These are phyloP conservation scores for Phrynocephalus guinanensis DNA, from an alignment of 2,797 vertebrate genomes.

Conservation along the genomic window DNA sequence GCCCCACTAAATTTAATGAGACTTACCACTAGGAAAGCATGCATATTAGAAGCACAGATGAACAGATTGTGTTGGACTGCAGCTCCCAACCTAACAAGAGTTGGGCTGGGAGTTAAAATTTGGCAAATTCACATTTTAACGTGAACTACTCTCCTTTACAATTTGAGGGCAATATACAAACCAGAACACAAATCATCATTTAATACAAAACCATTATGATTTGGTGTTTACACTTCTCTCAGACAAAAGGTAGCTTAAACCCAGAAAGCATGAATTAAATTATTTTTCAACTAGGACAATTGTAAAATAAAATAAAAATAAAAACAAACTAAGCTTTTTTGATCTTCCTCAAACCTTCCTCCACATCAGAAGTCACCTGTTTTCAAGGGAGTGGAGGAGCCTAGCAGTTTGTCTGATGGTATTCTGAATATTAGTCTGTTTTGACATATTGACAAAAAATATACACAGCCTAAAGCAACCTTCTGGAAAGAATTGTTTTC, in stretches of 20 bases:
- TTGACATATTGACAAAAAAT: constrained; percentile 48
- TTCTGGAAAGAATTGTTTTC: constrained; percentile 43
- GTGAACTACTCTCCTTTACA: background rate
- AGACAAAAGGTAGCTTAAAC: background rate
- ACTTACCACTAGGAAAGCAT: background rate
- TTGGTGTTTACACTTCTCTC: background rate
- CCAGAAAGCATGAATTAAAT: background rate
- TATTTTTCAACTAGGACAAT: background rate
- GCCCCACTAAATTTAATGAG: background rate
- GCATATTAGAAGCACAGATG: background rate
- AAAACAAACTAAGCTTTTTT: background rate
- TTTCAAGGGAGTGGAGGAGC: constrained; percentile 32
- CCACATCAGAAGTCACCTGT: background rate
- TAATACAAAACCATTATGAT: too few relatives aligned
- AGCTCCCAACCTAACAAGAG: background rate
- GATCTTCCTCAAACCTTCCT: background rate
- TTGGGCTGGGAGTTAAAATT: background rate
- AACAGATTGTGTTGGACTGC: too few relatives aligned
- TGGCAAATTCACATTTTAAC: background rate
- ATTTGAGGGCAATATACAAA: background rate
- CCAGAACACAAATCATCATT: background rate
- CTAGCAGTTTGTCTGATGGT: background rate
- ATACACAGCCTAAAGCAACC: constrained; percentile 48
- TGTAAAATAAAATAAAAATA: background rate
- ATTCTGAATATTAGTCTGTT: constrained; percentile 51